Percentiles rank a stretch among this genome's conserved stretches.
Evolutionary conservation across 2,113 vertebrate species (phyloP).

Genomic region (Strigops habroptila): DNA sequence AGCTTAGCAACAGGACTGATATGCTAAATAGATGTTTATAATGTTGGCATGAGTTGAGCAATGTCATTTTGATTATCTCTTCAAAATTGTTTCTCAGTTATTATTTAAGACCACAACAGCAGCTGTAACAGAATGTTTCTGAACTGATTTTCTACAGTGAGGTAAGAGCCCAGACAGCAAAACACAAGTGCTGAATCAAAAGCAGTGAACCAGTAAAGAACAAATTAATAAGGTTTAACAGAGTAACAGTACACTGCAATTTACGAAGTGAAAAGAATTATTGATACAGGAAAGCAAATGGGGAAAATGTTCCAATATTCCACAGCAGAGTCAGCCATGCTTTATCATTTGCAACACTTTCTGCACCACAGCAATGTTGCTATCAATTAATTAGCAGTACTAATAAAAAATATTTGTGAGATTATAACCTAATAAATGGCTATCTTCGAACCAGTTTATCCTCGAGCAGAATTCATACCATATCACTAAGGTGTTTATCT

Average conservation of each 20-base stretch:
- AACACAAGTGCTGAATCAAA: slow-evolving; percentile 1
- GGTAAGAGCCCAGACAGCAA: neutral
- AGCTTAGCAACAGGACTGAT: neutral
- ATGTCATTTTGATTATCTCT: slow-evolving; percentile 34
- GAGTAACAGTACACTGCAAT: neutral
- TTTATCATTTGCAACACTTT: neutral
- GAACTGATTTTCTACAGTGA: neutral
- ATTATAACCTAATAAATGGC: neutral
- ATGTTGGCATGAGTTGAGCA: neutral
- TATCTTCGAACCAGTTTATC: neutral
- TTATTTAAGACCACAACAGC: slow-evolving; percentile 6
- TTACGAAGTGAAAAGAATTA: neutral
- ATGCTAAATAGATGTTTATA: slow-evolving; percentile 17
- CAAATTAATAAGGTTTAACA: slow-evolving; percentile 6
- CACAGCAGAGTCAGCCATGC: rapidly evolving
- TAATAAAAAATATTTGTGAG: neutral
- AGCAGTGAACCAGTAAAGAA: slow-evolving; percentile 3
- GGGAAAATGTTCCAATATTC: neutral
- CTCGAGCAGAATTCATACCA: neutral
- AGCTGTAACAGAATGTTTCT: neutral
- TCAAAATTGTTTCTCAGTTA: neutral
- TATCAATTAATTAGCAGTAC: neutral
- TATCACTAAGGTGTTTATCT: neutral
- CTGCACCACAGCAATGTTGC: neutral
- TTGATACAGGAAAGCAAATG: neutral